Conservation (phyloP, 2,888 invertebrate genomes). For the Danaus chrysippus region DNA sequence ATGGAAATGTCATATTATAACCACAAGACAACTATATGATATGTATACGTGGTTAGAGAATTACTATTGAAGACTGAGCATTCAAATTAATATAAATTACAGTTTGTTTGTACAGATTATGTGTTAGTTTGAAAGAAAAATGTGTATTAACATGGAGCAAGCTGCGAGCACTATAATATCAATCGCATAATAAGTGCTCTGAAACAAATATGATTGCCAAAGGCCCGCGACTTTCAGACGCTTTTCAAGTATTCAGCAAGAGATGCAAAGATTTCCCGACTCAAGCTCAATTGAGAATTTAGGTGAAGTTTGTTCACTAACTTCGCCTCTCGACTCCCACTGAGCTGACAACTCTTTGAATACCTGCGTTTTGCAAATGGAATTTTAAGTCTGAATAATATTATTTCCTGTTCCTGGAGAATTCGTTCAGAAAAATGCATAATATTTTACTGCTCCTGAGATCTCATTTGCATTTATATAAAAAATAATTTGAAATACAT, state of each 20-base stretch:
- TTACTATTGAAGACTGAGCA: too few species aligned
- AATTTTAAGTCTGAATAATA: slow-evolving; percentile 21
- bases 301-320: slow-evolving; percentile 21
- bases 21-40: too few species aligned
- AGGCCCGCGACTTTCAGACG: slow-evolving; percentile 2
- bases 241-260: slow-evolving; percentile 17
- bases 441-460: too few species aligned
- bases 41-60: too few species aligned
- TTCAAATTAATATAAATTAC: too few species aligned
- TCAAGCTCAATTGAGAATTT: slow-evolving; percentile 26
- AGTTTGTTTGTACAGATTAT: too few species aligned
- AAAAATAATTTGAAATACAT: too few species aligned
- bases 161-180: not conserved
- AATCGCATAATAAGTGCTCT: slow-evolving; percentile 2
- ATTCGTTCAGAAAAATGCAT: too few species aligned
- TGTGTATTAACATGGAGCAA: too few species aligned
- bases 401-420: slow-evolving; percentile 4
- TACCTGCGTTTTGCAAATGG: slow-evolving; percentile 23
- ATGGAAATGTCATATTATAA: too few species aligned
- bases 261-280: slow-evolving; percentile 22
- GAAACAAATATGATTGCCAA: slow-evolving; percentile 2
- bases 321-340: slow-evolving; percentile 10
- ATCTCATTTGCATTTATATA: too few species aligned
- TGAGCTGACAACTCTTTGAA: slow-evolving; percentile 21
- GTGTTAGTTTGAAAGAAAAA: too few species aligned